These are phyloP conservation scores for Camponotus floridanus DNA, from an alignment of 1,140 invertebrate genomes.

Conservation along the genomic window DNA sequence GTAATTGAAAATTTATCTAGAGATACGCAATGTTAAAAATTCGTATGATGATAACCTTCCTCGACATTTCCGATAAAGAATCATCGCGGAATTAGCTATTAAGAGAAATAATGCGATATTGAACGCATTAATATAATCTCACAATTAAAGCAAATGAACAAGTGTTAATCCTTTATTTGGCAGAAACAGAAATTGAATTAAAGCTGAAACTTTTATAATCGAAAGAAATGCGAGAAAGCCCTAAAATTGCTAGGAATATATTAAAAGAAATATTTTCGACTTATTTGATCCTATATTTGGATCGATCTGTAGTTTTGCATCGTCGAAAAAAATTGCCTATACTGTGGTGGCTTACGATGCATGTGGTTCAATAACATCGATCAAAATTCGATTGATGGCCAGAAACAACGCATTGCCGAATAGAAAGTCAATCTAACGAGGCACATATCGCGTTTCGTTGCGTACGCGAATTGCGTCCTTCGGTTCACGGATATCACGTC, in stretches of 20 bases:
- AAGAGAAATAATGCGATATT: background rate
- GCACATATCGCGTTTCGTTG: background rate
- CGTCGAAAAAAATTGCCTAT: background rate
- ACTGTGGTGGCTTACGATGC: background rate
- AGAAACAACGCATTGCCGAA: conserved; percentile 5
- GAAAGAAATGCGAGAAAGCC: too few species aligned
- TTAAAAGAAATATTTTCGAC: background rate
- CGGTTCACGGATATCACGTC: conserved; percentile 1
- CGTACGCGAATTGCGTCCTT: background rate
- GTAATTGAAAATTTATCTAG: background rate
- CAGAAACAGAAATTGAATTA: background rate
- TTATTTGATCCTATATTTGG: background rate
- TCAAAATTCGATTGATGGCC: background rate
- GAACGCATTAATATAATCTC: background rate
- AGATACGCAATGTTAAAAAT: background rate
- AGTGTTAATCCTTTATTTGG: background rate
- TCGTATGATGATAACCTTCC: background rate
- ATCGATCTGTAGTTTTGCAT: background rate
- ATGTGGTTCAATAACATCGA: background rate
- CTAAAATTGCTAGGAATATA: background rate
- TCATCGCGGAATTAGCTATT: background rate
- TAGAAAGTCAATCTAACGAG: conserved; percentile 17
- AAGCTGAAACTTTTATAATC: background rate
- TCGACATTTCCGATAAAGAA: background rate
- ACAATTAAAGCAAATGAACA: background rate